phyloP scores from a whole-genome alignment of 1,140 invertebrate species.

The Dicyema japonicum region DNA sequence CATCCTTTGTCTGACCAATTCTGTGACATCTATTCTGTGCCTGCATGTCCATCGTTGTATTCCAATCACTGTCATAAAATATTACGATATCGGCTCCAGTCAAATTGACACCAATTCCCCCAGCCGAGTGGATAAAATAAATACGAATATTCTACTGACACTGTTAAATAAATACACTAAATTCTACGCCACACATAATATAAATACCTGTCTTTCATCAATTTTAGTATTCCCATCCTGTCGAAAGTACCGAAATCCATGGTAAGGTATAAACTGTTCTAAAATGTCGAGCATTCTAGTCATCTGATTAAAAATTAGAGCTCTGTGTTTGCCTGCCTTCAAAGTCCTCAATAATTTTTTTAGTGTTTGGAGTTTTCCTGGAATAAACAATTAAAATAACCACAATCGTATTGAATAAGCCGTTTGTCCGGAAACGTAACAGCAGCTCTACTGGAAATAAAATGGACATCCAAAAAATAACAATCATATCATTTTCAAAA shows the following conservation, averaged over 20 bases:
- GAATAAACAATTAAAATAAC: constrained; percentile 22
- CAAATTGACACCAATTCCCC: constrained; percentile 85
- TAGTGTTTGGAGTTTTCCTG: constrained; percentile 33
- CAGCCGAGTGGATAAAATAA: constrained; percentile 81
- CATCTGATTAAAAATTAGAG: constrained; percentile 98
- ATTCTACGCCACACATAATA: too few relatives aligned
- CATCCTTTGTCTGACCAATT: constrained; percentile 92
- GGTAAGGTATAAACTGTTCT: constrained; percentile 76
- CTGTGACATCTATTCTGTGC: constrained; percentile 89
- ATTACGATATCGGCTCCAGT: constrained; percentile 96
- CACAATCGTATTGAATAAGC: constrained; percentile 92
- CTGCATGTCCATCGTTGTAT: constrained; percentile 94
- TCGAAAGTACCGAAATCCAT: constrained; percentile 74
- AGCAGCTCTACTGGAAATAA: constrained; percentile 9
- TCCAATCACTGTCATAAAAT: constrained; percentile 99
- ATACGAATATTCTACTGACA: constrained; percentile 68
- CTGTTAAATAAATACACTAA: constrained; percentile 69
- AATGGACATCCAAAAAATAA: too few relatives aligned
- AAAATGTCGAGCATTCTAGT: constrained; percentile 89
- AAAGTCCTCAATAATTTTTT: constrained; percentile 45
- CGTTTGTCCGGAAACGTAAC: constrained; percentile 85
- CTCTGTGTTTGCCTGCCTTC: constrained; percentile 50
- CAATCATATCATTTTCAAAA: too few relatives aligned
- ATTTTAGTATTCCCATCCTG: constrained; percentile 84
- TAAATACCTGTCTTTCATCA: constrained; percentile 64